Evolutionary conservation across 2,113 vertebrate genomes (phyloP).

Genomic region (Malurus elegans): DNA sequence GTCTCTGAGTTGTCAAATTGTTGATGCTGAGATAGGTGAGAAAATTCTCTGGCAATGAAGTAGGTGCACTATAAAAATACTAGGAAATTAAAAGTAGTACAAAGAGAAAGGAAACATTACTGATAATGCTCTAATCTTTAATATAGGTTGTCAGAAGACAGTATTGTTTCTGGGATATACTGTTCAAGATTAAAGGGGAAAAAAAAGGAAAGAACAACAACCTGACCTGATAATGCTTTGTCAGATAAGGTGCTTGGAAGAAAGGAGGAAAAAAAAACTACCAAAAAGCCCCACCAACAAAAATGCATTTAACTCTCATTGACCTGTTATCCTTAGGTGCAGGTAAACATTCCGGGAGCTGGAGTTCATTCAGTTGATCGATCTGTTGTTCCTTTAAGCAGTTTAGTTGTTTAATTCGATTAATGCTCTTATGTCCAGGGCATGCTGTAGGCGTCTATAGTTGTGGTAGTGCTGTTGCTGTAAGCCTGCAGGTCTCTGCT

Average conservation of each 20-base stretch:
- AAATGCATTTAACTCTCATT: background rate
- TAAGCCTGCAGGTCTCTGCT: background rate
- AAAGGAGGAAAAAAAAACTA: too few relatives aligned
- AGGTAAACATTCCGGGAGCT: slow-evolving; percentile 5
- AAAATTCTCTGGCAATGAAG: background rate
- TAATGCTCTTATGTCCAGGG: background rate
- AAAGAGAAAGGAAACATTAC: background rate
- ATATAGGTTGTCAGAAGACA: background rate
- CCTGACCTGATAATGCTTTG: background rate
- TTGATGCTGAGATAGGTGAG: background rate
- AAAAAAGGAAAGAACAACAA: background rate
- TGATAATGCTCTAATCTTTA: background rate
- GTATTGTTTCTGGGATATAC: background rate
- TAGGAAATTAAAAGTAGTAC: background rate
- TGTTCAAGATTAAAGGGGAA: background rate
- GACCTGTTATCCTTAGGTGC: background rate
- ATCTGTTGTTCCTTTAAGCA: slow-evolving; percentile 32
- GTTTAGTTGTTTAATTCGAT: slow-evolving; percentile 1
- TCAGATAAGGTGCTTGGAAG: background rate
- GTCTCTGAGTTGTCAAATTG: background rate
- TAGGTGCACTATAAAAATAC: background rate
- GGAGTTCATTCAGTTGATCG: background rate
- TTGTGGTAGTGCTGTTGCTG: accelerated
- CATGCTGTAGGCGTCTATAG: background rate
- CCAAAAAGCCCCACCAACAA: background rate